Base-by-base conservation (phyloP, 2,888 invertebrate species). In the Polyommatus icarus region DNA sequence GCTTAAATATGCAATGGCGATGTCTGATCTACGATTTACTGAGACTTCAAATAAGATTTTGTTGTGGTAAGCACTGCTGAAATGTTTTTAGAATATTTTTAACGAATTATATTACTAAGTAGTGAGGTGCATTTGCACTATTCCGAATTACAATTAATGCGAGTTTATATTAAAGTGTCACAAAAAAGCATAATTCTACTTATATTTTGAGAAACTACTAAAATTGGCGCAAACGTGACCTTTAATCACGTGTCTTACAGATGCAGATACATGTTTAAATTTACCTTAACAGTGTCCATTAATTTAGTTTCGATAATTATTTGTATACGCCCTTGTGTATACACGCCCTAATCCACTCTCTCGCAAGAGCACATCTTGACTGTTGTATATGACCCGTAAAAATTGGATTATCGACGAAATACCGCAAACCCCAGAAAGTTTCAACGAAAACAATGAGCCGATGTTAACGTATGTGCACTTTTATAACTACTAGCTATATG, bases 371-470 rank as follows among this genome's bases (percentile, higher is more conserved):
- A 29, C 75, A 15, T 54, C 46, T 75, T 29, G 54, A 50, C 40
- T 54, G 50, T 54, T 50, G 75, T 50, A 75, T 54, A 75, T 75
- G 75, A 54, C 46, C 75, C 29, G 75, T 73, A 24, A 73, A 46
- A 73, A 50, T 46, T 50, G 54, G 50, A 75, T 75, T 54, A 50
- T 46, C 8, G 46, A 73, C 72, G n/a, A 46, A 40, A 73, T 73
- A 29, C 24, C 12, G 75, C 1, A 54, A 54, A 7, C 20, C n/a
- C 2, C 8, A 29, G 40, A 73, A 50, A 50, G 50, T 54, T 75
- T 20, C 5, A 29, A 29, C 20, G 29, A 54, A 6, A 75, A 54
- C 75, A 73, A 46, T 73, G 73, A 24, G 15, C 46, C 73, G 24
- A 46, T 20, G 24, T 40, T 46, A 40, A 73, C 18, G 5, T 73